A percentile compares a stretch with the other conserved stretches of the same genome.
Conservation (phyloP, 2,888 invertebrate genomes). For the Nesidiocoris tenuis region DNA sequence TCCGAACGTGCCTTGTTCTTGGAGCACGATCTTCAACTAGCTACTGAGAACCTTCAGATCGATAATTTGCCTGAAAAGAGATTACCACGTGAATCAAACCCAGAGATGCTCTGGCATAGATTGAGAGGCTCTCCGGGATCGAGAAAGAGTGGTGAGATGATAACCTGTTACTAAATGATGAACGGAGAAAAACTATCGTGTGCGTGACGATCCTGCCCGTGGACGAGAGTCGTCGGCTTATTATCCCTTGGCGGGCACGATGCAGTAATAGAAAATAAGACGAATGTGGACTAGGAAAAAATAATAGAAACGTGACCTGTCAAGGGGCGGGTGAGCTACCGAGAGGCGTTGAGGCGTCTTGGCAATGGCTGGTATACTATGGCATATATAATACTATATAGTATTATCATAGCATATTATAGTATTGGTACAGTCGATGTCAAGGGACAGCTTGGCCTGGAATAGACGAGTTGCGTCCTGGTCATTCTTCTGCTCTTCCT, state of each 20-base stretch:
- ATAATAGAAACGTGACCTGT: constrained; percentile 37
- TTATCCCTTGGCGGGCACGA: background rate
- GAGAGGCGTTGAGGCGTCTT: background rate
- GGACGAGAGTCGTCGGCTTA: constrained; percentile 14
- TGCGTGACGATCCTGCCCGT: constrained; percentile 24
- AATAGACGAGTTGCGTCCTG: background rate
- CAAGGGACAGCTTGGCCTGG: background rate
- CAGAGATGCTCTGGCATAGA: constrained; percentile 12
- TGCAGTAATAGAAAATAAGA: constrained; percentile 1
- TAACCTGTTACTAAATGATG: constrained; percentile 26
- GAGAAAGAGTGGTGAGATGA: background rate
- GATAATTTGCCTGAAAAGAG: constrained; percentile 16
- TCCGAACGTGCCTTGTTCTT: no score
- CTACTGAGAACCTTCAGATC: constrained; percentile 13
- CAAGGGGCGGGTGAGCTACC: constrained; percentile 28
- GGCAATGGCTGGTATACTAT: background rate
- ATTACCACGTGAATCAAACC: constrained; percentile 9
- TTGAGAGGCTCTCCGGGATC: constrained; percentile 1
- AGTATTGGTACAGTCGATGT: no score
- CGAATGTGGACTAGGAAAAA: background rate
- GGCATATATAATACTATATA: no score
- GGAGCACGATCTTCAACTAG: constrained; percentile 2
- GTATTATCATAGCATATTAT: no score
- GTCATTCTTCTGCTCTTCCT: background rate
- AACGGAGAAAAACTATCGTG: background rate